phyloP scores from a whole-genome alignment of 2,888 invertebrate species.

The Balanococcus diminutus region DNA sequence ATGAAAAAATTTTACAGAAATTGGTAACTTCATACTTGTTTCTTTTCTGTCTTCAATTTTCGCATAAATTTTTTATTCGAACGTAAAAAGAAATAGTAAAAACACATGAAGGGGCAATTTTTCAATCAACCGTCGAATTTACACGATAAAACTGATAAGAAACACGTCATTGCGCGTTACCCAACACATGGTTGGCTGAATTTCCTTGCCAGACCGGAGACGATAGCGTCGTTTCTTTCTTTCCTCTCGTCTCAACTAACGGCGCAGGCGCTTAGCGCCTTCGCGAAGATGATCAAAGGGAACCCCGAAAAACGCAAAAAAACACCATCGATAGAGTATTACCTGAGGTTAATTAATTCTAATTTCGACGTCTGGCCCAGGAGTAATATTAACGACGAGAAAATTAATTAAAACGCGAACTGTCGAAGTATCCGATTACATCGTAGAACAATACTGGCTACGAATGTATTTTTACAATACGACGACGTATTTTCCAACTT shows the following conservation, averaged over 20 bases:
- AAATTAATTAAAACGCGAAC: neutral
- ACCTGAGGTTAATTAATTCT: neutral
- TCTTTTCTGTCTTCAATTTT: neutral
- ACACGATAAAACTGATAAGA: neutral
- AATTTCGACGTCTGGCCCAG: neutral
- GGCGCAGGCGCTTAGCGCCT: neutral
- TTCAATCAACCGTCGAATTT: too few relatives aligned
- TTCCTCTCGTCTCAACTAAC: neutral
- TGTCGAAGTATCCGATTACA: neutral
- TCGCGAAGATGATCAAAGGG: neutral
- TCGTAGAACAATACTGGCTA: neutral
- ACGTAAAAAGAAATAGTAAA: too few relatives aligned
- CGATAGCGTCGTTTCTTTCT: too few relatives aligned
- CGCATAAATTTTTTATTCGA: neutral
- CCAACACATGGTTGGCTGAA: too few relatives aligned
- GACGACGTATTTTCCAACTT: too few relatives aligned
- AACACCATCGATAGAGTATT: neutral
- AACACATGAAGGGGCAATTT: neutral
- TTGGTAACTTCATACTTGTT: too few relatives aligned
- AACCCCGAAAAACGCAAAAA: neutral
- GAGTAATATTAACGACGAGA: neutral
- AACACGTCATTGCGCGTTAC: neutral
- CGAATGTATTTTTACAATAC: too few relatives aligned
- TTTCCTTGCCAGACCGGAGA: neutral
- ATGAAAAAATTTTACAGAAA: too few relatives aligned